Evolutionary conservation across 2,888 invertebrate species (phyloP).

Genomic region (Harpalus rubripes): DNA sequence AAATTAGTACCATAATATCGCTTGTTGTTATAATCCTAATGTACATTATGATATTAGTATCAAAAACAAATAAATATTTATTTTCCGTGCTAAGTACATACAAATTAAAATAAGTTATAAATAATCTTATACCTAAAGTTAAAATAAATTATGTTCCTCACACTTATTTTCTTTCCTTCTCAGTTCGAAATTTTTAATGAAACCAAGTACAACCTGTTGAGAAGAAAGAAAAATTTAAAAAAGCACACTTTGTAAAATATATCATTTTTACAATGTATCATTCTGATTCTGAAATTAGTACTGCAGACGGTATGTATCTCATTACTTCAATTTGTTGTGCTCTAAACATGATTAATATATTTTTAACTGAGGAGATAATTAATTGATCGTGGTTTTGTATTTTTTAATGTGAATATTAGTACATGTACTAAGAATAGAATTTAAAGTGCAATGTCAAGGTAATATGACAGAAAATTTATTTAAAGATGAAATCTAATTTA

Average conservation of each 20-base stretch:
- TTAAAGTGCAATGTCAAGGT: slow-evolving; percentile 16
- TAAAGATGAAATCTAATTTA: slow-evolving; percentile 3
- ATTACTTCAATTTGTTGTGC: not conserved
- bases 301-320: slow-evolving; percentile 51
- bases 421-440: slow-evolving; percentile 5
- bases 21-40: not conserved
- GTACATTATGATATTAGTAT: slow-evolving; percentile 48
- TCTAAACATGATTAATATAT: not conserved
- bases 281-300: slow-evolving; percentile 48
- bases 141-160: not conserved
- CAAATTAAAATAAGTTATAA: slow-evolving; percentile 4
- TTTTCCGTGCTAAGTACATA: slow-evolving; percentile 31
- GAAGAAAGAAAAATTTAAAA: not conserved
- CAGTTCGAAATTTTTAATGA: not conserved
- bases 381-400: not conserved
- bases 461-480: not conserved
- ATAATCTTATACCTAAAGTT: not conserved
- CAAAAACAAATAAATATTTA: slow-evolving; percentile 51
- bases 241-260: not conserved
- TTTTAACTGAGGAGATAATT: slow-evolving; percentile 18
- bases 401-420: slow-evolving; percentile 1
- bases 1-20: no score
- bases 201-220: slow-evolving; percentile 2
- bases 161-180: not conserved
- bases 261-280: slow-evolving; percentile 52